Evolutionary conservation across 2,797 vertebrate species (phyloP).

Genomic region (Sebastes minor): DNA sequence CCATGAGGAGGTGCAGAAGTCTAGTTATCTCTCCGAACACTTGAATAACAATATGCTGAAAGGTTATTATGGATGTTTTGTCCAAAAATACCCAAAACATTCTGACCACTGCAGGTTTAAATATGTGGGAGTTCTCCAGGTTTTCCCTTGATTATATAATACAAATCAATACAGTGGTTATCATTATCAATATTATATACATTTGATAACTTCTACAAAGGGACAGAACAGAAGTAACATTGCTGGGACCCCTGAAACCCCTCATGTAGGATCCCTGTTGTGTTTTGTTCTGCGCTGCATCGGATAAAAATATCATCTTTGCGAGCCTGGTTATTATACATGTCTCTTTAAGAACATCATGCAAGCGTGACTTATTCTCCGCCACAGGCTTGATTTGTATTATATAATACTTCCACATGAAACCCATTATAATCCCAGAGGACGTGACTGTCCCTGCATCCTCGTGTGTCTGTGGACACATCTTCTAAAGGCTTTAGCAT

Average conservation of each 20-base stretch:
- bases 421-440: conserved; percentile 34
- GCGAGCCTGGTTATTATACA: neutral
- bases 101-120: too few species aligned
- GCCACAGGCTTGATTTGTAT: conserved; percentile 49
- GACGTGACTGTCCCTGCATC: neutral
- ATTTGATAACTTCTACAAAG: neutral
- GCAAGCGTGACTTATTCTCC: conserved; percentile 23
- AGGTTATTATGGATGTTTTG: too few species aligned
- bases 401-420: conserved; percentile 66
- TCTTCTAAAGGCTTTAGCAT: neutral
- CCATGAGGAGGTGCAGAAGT: too few species aligned
- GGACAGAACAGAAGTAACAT: neutral
- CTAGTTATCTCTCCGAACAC: too few species aligned
- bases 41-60: too few species aligned
- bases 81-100: too few species aligned
- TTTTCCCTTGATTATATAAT: neutral
- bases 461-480: neutral
- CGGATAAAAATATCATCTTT: neutral
- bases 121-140: too few species aligned
- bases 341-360: conserved; percentile 26
- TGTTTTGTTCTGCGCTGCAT: neutral
- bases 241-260: neutral
- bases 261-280: neutral
- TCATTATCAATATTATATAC: neutral
- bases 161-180: neutral